Base-by-base conservation (phyloP, 2,113 vertebrate species). In the Sinocyclocheilus anophthalmus region DNA sequence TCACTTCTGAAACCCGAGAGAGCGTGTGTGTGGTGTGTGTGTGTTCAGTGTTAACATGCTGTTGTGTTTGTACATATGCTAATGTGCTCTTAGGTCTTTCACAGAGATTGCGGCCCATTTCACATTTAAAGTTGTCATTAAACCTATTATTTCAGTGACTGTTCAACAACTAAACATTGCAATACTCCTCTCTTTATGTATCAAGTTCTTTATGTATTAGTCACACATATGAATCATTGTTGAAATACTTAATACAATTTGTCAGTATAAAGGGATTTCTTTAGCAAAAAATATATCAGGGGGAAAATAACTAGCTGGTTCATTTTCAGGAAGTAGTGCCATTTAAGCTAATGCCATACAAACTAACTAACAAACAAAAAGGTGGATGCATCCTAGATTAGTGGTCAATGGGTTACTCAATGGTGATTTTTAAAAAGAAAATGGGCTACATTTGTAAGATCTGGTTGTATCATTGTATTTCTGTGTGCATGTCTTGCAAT, bases 61-160 rank as follows among this genome's bases (percentile, higher is more conserved):
- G 22, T 65, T 79, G 61, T 39, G 77, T 45, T 42, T 13, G 39
- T 73, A 81, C 45, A 77, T 55, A 77, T 77, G 76, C 50, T 55
- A 77, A 55, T 33, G 76, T 30, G 3, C n/a, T 77, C 45, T 53
- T 18, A 30, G 6, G n/a, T 48, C 16, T 55, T 77, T 55, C 4
- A 77, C 75, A 33, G 76, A 20, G 50, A 77, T 55, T 20, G 14
- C 0, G 30, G 76, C 3, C 50, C 2, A 8, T 55, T 33, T 55
- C 50, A 77, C 16, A 0, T 50, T 77, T 33, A 77, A 33, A 18
- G 26, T 33, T 55, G 50, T 77, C 76, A 30, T 18, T 55, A 26
- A 77, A 6, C 50, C 26, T 0, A 11, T 77, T 33, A 55, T 77
- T 77, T 30, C 14, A 55, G 45, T 77, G 13, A 76, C 73, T 76